Evolutionary conservation across 2,797 vertebrate species (phyloP), one percentile per base, ranked within the genome.

Genomic region (Chrosomus eos): DNA sequence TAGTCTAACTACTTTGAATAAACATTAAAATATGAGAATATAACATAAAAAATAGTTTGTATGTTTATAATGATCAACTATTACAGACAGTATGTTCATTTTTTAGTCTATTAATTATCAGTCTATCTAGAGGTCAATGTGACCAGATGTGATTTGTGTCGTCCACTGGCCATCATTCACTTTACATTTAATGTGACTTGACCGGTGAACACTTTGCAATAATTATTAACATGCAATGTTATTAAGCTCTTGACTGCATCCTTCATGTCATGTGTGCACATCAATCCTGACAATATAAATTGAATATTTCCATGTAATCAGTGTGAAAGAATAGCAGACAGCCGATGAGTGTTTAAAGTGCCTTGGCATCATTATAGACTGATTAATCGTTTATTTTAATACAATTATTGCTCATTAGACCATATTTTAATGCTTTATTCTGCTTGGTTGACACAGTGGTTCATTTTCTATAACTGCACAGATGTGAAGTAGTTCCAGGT

Each of bases 351-450:
- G 26, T 14, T 75, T 55, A 11, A 9, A 55, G 31, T 45, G n/a
- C 38, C 38, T 19, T 21, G 28, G 38, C 58, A 31, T 79, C 38
- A 64, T 78, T 43, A 64, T 2, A 78, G 76, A 28, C 58, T 23
- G 58, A 79, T 64, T 14, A 28, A 43, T 62, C 3, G 40, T 66
- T 79, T 79, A 14, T 79, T 79, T 79, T 6, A 28, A 78, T 64
- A 31, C 26, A 79, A 16, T 66, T 28, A 64, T 79, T 64, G 26
- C 58, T 43, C 36, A 79, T 79, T 66, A 79, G 58, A 48, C n/a
- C 38, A 21, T 5, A 66, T 40, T 43, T 66, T 31, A 66, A 31
- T 48, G 8, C 26, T 18, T 79, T 36, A 38, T 45, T 79, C 1
- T 2, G 38, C 21, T 31, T 79, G 7, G 23, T 14, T 40, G 38